Conservation (phyloP, 1,140 invertebrate genomes). For the Pogonus chalceus region DNA sequence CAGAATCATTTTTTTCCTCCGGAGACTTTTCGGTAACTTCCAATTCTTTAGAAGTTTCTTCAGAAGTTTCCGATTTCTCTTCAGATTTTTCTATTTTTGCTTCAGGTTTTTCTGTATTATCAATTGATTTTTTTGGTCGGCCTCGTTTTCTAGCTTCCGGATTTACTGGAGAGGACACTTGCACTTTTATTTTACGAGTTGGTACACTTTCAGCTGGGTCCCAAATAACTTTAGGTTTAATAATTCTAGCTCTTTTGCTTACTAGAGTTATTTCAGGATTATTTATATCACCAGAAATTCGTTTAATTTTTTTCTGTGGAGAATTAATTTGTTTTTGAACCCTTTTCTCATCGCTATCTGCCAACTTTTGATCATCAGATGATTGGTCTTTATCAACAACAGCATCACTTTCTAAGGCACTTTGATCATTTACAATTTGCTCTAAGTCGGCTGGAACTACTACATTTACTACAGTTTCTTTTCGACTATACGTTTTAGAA, state of each 20-base stretch:
- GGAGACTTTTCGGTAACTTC: neutral
- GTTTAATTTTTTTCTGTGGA: neutral
- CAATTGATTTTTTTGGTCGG: slow-evolving; percentile 11
- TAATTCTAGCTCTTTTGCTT: slow-evolving; percentile 44
- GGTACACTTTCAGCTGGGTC: slow-evolving; percentile 48
- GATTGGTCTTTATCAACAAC: neutral
- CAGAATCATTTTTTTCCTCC: neutral
- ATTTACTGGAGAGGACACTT: no score
- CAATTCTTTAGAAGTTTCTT: slow-evolving; percentile 26
- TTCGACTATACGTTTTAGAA: neutral
- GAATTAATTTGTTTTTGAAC: neutral
- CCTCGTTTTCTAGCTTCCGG: neutral
- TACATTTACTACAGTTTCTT: neutral
- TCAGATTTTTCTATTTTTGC: slow-evolving; percentile 28
- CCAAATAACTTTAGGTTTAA: slow-evolving; percentile 58
- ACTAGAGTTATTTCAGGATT: slow-evolving; percentile 11
- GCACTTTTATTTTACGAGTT: no score
- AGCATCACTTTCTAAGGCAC: slow-evolving; percentile 1
- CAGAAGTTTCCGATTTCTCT: slow-evolving; percentile 19
- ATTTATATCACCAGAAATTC: neutral
- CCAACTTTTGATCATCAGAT: neutral
- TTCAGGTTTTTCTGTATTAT: slow-evolving; percentile 11
- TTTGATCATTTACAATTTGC: neutral
- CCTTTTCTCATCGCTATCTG: neutral
- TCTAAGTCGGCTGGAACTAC: neutral